phyloP scores from a whole-genome alignment of 2,888 invertebrate species.

The Torymus aiolomorphi region DNA sequence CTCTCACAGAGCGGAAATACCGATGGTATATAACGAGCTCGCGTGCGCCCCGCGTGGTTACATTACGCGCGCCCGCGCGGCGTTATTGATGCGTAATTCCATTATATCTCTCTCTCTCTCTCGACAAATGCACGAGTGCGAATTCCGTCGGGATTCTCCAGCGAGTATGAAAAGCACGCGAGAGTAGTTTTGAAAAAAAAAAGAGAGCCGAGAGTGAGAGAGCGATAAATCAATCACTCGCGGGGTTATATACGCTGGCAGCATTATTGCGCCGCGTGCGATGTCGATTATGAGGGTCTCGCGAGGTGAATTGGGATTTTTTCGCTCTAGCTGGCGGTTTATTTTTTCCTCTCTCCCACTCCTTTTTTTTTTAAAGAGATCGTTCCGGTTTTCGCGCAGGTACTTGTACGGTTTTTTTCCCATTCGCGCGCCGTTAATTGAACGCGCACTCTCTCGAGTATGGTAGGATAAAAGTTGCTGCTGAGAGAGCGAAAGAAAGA shows the following conservation, averaged over 20 bases:
- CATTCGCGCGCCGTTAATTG: slow-evolving; percentile 5
- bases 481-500: neutral
- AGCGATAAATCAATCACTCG: slow-evolving; percentile 19
- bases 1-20: neutral
- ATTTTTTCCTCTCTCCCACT: neutral
- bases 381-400: neutral
- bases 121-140: neutral
- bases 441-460: neutral
- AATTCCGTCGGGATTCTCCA: neutral
- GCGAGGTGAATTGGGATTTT: slow-evolving; percentile 2
- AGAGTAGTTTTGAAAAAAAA: neutral
- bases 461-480: neutral
- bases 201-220: neutral
- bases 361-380: neutral
- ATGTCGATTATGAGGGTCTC: neutral
- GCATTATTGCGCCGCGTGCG: slow-evolving; percentile 20
- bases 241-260: too few relatives aligned
- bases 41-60: neutral
- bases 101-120: slow-evolving; percentile 17
- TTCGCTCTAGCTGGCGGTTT: too few relatives aligned
- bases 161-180: neutral
- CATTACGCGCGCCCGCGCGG: neutral
- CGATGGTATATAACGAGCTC: neutral
- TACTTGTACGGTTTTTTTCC: neutral
- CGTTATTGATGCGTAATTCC: slow-evolving; percentile 35